Evolutionary conservation across 2,113 vertebrate genomes (phyloP), one percentile per base, ranked within the genome.

Genomic region (Macquaria australasica): DNA sequence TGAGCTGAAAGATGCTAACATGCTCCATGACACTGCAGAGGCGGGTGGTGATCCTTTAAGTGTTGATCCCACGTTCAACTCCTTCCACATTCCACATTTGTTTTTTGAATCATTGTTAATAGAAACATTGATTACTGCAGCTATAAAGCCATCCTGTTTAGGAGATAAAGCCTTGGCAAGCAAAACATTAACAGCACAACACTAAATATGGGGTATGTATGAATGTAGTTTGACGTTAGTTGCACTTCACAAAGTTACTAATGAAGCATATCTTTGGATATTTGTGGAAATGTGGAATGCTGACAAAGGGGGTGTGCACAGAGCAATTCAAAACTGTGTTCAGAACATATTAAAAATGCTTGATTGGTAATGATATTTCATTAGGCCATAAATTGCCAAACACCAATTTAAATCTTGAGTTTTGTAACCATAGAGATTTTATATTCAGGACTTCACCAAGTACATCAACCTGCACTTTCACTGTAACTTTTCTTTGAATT

Each of bases 291-390:
- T 39, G 6, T 56, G 21, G 51, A 51, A 68, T 34, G 18, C 11
- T 41, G 56, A 23, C 43, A 41, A 48, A 48, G 23, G 14, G 69
- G 1, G 25, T 68, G 21, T 71, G 21, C 9, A 34, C 1, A 45
- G 20, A 70, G 25, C 23, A 69, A 18, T 53, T 23, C 4, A 28
- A 18, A 69, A 78, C 45, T 23, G 41, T 68, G 31, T n/a, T 55
- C 34, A 66, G 45, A 67, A 67, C 25, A 53, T 53, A 41, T 37
- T 71, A 55, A 79, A 55, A 43, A 62, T 74, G 5, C 28, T 76
- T 64, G 4, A 67, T 25, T 76, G n/a, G 53, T 55, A 14, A 39
- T 51, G 51, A 67, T 64, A 15, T 37, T 45, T 45, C 58, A 64
- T 39, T 48, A 21, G 8, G 0, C 45, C 7, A 67, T 28, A 31